Conservation (phyloP, 2,113 vertebrate genomes). For the Anarrhichthys ocellatus region DNA sequence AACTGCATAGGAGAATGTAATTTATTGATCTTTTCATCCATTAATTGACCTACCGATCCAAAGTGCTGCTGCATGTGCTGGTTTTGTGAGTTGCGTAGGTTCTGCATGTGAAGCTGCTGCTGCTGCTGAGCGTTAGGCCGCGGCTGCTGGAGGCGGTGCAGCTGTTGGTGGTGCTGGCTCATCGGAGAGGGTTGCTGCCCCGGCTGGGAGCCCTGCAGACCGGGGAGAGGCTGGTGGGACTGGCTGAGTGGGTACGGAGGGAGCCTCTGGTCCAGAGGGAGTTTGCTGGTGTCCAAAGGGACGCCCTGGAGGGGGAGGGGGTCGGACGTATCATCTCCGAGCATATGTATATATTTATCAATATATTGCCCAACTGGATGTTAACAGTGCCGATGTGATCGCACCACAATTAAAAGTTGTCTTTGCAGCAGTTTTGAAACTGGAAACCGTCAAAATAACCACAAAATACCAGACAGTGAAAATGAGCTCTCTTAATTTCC, state of each 20-base stretch:
- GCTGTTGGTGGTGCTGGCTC: slow-evolving; percentile 67
- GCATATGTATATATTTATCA: not conserved
- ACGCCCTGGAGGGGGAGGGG: slow-evolving; percentile 84
- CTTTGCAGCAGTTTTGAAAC: not conserved
- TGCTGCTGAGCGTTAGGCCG: slow-evolving; percentile 25
- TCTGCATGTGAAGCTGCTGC: slow-evolving; percentile 77
- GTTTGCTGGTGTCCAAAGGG: slow-evolving; percentile 91
- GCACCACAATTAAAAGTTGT: not conserved
- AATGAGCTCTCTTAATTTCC: not conserved
- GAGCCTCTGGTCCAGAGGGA: slow-evolving; percentile 88
- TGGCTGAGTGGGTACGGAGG: slow-evolving; percentile 87
- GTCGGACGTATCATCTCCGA: not conserved
- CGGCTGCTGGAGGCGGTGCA: slow-evolving; percentile 66
- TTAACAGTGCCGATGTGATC: not conserved
- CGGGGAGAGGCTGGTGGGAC: slow-evolving; percentile 68
- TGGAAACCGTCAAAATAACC: no score
- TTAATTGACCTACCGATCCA: slow-evolving; percentile 35
- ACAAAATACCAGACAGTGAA: not conserved
- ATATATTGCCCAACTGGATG: not conserved
- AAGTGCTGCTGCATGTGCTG: slow-evolving; percentile 72
- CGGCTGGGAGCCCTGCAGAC: slow-evolving; percentile 51
- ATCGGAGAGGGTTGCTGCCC: slow-evolving; percentile 56
- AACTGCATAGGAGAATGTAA: not conserved
- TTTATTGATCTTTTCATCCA: not conserved
- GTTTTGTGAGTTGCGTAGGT: slow-evolving; percentile 70